Evolutionary conservation across 2,113 vertebrate genomes (phyloP), one percentile per base, ranked within the genome.

Genomic region (Eubucco bourcierii): DNA sequence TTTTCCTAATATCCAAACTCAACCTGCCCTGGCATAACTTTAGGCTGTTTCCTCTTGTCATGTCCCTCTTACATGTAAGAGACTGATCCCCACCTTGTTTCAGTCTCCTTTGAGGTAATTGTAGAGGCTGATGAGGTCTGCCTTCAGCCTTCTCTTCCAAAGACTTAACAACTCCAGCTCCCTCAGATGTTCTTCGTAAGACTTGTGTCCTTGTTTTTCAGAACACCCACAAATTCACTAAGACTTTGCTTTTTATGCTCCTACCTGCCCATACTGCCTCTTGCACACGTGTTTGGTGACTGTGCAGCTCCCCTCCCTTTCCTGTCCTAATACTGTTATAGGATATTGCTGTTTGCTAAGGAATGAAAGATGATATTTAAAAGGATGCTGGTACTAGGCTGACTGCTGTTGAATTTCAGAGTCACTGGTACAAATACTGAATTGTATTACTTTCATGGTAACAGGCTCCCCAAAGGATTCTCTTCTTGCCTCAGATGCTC

Each of bases 371-470:
- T 70, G 84, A 61, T 94, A 82, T 83, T 92, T 92, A 90, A 89
- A 90, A 92, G 81, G 90, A 90, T 91, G 82, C 79, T 92, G 60
- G 58, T 68, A 93, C 58, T 64, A 83, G 85, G 87, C 14, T 91
- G 89, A 83, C 87, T 92, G 87, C 81, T 94, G 93, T 72, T 91
- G 83, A 90, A 91, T 94, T 91, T 94, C 87, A 92, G 93, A 91
- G 93, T 80, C 1, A 0, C 89, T 89, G 80, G 53, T 92, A 94
- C 96, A 96, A 95, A 94, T 90, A 87, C 50, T 41, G 89, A 87
- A 92, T 95, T 94, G 80, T 90, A 94, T 94, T 95, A 94, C 93
- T 95, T 93, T 95, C 82, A 77, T 37, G 34, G 80, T 93, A 95
- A 94, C 8, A 0, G 61, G 44, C 58, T 93, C 85, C 94, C 91